phyloP scores from a whole-genome alignment of 2,113 vertebrate species.

The Actenoides hombroni region DNA sequence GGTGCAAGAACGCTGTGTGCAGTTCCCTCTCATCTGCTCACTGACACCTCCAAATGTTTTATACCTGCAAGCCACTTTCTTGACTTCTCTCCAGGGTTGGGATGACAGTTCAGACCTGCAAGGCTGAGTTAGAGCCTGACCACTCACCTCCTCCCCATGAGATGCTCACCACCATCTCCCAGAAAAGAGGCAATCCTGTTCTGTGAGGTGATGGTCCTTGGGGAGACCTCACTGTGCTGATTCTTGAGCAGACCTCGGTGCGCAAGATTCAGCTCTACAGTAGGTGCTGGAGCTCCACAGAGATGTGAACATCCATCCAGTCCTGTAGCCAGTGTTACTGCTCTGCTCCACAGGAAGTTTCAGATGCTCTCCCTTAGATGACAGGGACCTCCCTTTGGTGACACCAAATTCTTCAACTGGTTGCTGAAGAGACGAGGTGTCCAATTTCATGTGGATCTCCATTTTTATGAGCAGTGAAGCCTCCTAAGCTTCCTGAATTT shows the following conservation, averaged over 20 bases:
- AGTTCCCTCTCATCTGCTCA: background rate
- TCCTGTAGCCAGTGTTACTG: background rate
- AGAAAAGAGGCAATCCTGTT: background rate
- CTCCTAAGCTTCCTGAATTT: background rate
- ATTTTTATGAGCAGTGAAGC: background rate
- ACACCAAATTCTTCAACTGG: background rate
- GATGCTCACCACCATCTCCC: background rate
- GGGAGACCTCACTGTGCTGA: fast-evolving
- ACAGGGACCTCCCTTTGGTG: background rate
- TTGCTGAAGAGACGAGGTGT: background rate
- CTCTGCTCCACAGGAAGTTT: background rate
- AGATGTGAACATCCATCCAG: background rate
- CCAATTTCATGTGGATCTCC: background rate
- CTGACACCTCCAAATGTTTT: background rate
- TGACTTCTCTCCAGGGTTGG: background rate
- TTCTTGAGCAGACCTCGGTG: background rate
- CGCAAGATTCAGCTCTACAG: background rate
- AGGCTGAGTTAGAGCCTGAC: background rate
- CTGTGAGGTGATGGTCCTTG: background rate
- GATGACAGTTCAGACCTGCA: background rate
- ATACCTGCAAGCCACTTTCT: background rate
- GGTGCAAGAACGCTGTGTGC: fast-evolving
- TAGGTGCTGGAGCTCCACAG: background rate
- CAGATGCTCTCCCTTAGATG: background rate
- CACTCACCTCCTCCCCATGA: background rate